Conservation (phyloP, 37 sponge, comb jelly and placozoan genomes). For the Geodia barretti region DNA sequence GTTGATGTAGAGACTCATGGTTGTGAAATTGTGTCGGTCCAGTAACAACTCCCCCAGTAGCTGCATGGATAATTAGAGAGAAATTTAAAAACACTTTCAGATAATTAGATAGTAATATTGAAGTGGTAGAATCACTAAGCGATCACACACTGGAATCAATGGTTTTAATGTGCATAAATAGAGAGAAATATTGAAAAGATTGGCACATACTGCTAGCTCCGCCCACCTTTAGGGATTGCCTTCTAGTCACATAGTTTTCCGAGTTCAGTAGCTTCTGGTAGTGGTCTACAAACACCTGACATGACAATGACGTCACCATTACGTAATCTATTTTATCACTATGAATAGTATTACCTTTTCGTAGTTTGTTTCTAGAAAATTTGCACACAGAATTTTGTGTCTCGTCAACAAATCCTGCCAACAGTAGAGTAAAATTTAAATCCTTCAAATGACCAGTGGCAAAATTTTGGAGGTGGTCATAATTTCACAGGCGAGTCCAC, state of each 20-base stretch:
- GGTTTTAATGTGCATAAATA: neutral
- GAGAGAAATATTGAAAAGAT: neutral
- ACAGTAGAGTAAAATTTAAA: neutral
- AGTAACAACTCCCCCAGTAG: constrained; percentile 95
- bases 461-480: too few relatives aligned
- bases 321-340: neutral
- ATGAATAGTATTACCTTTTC: constrained; percentile 52
- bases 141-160: neutral
- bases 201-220: too few relatives aligned
- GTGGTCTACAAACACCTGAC: constrained; percentile 67
- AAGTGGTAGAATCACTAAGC: neutral
- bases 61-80: constrained; percentile 34
- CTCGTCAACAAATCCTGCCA: constrained; percentile 88
- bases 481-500: too few relatives aligned
- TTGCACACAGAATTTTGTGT: constrained; percentile 91
- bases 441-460: neutral
- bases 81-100: neutral
- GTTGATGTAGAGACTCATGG: constrained; percentile 94
- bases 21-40: constrained; percentile 97
- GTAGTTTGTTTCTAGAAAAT: constrained; percentile 93
- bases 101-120: neutral
- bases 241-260: constrained; percentile 96
- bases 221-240: constrained; percentile 97
- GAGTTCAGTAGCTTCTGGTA: constrained; percentile 90
- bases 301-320: neutral